Percentiles rank a stretch among this genome's conserved stretches.
Evolutionary conservation across 1,140 invertebrate genomes (phyloP).

Genomic region (Drosophila dunni): DNA sequence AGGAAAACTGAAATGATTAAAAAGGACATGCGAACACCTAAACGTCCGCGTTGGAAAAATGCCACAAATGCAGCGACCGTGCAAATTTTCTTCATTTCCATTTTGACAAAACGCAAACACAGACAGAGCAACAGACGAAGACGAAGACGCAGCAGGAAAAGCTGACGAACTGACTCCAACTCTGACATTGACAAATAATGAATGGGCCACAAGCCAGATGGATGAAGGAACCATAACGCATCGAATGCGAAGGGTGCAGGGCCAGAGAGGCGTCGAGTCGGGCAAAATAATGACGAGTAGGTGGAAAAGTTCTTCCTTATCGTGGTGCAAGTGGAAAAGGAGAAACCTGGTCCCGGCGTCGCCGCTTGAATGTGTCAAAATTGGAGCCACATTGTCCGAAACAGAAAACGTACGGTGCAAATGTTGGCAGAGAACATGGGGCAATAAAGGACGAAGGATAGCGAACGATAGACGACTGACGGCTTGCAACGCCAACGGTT

Average conservation of each 20-base stretch:
- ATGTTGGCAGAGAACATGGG: constrained; percentile 26
- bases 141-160: constrained; percentile 25
- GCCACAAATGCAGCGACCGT: constrained; percentile 81
- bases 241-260: constrained; percentile 14
- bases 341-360: constrained; percentile 50
- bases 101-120: constrained; percentile 82
- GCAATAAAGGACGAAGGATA: not conserved
- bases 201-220: constrained; percentile 57
- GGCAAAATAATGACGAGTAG: constrained; percentile 49
- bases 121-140: not conserved
- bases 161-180: constrained; percentile 77
- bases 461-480: constrained; percentile 32
- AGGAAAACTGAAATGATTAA: constrained; percentile 74
- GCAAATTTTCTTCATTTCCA: constrained; percentile 83
- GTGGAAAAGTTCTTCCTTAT: constrained; percentile 2
- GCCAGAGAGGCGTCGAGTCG: constrained; percentile 5
- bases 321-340: not conserved
- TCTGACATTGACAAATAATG: constrained; percentile 82
- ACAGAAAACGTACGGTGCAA: constrained; percentile 73
- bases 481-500: constrained; percentile 70
- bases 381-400: constrained; percentile 82
- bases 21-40: constrained; percentile 83
- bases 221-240: constrained; percentile 47
- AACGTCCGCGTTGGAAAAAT: constrained; percentile 77
- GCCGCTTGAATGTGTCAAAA: constrained; percentile 82